phyloP scores from a whole-genome alignment of 2,888 invertebrate genomes.

The Cenopis cana region DNA sequence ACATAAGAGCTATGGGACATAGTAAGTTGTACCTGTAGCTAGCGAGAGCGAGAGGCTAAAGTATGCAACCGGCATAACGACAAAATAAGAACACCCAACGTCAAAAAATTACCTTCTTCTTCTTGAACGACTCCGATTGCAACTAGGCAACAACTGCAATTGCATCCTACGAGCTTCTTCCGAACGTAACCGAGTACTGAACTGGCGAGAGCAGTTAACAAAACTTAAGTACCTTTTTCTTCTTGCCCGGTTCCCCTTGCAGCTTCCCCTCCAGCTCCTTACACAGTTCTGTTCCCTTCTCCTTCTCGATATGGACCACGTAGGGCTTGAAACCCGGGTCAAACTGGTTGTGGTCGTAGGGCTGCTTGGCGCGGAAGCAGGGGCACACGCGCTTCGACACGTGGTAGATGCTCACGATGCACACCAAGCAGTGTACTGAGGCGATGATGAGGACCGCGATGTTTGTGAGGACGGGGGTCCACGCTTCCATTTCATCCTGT shows the following conservation, averaged over 20 bases:
- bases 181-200: too few relatives aligned
- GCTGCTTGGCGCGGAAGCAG: constrained; percentile 80
- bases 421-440: constrained; percentile 83
- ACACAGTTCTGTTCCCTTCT: constrained; percentile 69
- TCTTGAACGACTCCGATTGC: too few relatives aligned
- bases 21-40: too few relatives aligned
- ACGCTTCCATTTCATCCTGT: constrained; percentile 83
- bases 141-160: too few relatives aligned
- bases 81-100: too few relatives aligned
- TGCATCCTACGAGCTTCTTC: too few relatives aligned
- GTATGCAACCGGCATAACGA: too few relatives aligned
- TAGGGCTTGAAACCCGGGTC: constrained; percentile 72
- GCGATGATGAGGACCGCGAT: constrained; percentile 86
- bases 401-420: constrained; percentile 82
- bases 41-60: too few relatives aligned
- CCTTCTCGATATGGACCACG: constrained; percentile 67
- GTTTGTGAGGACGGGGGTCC: constrained; percentile 87
- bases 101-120: too few relatives aligned
- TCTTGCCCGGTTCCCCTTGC: constrained; percentile 66
- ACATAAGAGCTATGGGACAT: too few relatives aligned
- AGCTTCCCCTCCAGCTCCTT: constrained; percentile 75
- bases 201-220: too few relatives aligned
- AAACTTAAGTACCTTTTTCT: constrained; percentile 63
- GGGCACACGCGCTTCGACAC: constrained; percentile 83
- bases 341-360: constrained; percentile 83